Conservation (phyloP, 2,888 invertebrate genomes). For the Athalia rosae region DNA sequence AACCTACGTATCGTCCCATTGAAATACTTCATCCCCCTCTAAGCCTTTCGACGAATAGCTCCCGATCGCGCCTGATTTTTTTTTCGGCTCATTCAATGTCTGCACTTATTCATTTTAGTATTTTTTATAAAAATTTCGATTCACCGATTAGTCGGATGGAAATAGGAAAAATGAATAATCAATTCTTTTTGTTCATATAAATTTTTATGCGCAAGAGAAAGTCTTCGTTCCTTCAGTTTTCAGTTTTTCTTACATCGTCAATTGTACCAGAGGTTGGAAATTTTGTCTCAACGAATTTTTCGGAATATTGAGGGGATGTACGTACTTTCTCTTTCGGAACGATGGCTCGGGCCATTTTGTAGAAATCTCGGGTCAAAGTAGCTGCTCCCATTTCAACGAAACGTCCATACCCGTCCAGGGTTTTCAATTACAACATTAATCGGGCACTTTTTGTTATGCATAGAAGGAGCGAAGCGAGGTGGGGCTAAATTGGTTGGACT, state of each 20-base stretch:
- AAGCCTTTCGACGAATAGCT: too few species aligned
- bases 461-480: constrained; percentile 7
- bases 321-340: neutral
- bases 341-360: neutral
- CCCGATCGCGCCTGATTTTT: too few species aligned
- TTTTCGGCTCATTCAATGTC: too few species aligned
- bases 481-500: constrained; percentile 41
- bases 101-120: too few species aligned
- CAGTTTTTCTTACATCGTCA: too few species aligned
- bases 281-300: neutral
- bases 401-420: constrained; percentile 26
- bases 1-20: too few species aligned
- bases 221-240: too few species aligned
- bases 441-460: constrained; percentile 44
- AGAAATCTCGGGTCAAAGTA: constrained; percentile 1
- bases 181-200: too few species aligned
- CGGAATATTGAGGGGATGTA: neutral
- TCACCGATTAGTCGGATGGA: too few species aligned
- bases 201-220: too few species aligned
- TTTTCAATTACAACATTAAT: constrained; percentile 44
- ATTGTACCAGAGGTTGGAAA: neutral
- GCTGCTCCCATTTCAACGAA: constrained; percentile 21
- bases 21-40: neutral
- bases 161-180: too few species aligned
- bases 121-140: too few species aligned